Evolutionary conservation across 2,888 invertebrate genomes (phyloP), one percentile per base, ranked within the genome.

Genomic region (Metellina segmentata): DNA sequence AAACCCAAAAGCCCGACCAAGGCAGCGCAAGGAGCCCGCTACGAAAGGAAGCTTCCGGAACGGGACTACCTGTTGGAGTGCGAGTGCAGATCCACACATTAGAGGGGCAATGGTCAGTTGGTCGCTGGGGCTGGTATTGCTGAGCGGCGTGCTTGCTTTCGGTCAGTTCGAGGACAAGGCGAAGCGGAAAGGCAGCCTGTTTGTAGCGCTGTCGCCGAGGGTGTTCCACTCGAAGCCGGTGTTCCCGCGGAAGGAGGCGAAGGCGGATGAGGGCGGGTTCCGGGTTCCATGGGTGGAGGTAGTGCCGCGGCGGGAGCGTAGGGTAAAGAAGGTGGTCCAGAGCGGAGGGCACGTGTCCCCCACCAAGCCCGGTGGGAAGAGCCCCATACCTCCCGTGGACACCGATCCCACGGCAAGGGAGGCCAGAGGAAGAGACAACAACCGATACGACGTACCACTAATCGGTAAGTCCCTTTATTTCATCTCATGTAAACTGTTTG

Each of bases 341-440:
- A 53, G 77, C 19, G 81, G 77, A 48, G 85, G 79, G 48, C 90
- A 90, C 72, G 75, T 75, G 11, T 77, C 51, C n/a, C 71, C 90
- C 53, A 86, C 34, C 34, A 34, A 34, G 34, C 34, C 34, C 34
- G 34, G 71, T 11, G 81, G 70, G 53, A 91, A 91, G 61, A 91
- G 34, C 72, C 69, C 81, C 13, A 77, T 86, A 51, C 90, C 90
- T 2, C 34, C 34, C 0, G 85, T 86, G 7, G 87, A 87, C 34
- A 75, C 71, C 49, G 70, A 87, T 13, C 87, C 91, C 20, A 91
- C 91, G 5, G 71, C 85, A 34, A 71, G 91, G 49, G 91, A 91
- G 34, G 82, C 91, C 16, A 87, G 91, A 71, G 91, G 92, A 70
- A 74, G 92, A 81, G 89, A 81, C 19, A 92, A 81, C 74, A 89